Evolutionary conservation across 2,888 invertebrate species (phyloP).

Genomic region (Orchesella flavescens): DNA sequence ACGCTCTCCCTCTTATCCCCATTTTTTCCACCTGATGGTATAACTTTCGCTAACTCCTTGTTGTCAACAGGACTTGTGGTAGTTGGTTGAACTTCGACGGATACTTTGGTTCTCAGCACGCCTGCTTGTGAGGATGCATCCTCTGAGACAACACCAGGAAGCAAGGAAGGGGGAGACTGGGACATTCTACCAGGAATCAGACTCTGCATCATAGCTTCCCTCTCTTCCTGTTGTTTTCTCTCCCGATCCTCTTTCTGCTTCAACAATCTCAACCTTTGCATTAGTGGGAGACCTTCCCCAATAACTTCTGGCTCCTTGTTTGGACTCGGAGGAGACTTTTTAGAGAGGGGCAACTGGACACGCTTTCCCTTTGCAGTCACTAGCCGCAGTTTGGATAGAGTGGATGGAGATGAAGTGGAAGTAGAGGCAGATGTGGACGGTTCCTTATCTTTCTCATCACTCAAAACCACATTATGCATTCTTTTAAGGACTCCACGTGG

Average conservation of each 20-base stretch:
- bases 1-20: conserved; percentile 62
- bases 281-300: conserved; percentile 87
- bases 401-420: conserved; percentile 66
- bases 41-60: conserved; percentile 26
- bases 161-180: conserved; percentile 35
- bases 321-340: conserved; percentile 33
- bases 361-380: conserved; percentile 48
- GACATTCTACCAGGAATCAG: conserved; percentile 74
- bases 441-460: conserved; percentile 74
- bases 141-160: conserved; percentile 2
- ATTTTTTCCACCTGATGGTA: conserved; percentile 31
- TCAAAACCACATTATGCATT: conserved; percentile 82
- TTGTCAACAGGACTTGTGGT: not conserved
- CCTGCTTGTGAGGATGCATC: not conserved
- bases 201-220: conserved; percentile 75
- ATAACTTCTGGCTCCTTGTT: conserved; percentile 76
- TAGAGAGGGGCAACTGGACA: conserved; percentile 53
- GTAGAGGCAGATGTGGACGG: conserved; percentile 68
- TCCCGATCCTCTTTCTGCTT: conserved; percentile 86
- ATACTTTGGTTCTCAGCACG: conserved; percentile 44
- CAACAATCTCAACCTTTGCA: conserved; percentile 84
- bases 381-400: conserved; percentile 34
- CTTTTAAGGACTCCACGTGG: conserved; percentile 80
- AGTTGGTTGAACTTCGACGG: conserved; percentile 46
- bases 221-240: conserved; percentile 75